These are phyloP conservation scores for Melanotaenia maccullochi DNA, from an alignment of 2,797 vertebrate species.

Conservation along the genomic window DNA sequence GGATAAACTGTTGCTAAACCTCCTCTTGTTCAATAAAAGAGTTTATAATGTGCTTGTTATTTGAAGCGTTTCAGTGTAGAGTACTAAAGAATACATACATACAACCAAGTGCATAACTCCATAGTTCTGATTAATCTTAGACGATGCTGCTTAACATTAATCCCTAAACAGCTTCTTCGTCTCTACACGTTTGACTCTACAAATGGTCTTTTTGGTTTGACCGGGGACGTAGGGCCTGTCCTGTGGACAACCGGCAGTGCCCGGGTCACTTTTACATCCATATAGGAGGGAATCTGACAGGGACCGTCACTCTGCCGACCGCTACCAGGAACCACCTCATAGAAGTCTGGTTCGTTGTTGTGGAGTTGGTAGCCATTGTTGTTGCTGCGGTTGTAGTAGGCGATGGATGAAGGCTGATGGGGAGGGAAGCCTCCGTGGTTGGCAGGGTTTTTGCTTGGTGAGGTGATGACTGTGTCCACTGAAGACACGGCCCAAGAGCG, in stretches of 20 bases:
- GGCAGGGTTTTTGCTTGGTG: constrained; percentile 84
- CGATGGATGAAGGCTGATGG: constrained; percentile 86
- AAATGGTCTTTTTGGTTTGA: constrained; percentile 99
- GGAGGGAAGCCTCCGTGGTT: constrained; percentile 73
- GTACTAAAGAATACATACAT: constrained; percentile 1
- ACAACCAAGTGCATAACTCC: constrained; percentile 9
- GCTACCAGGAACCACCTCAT: constrained; percentile 73
- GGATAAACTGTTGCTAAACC: not conserved
- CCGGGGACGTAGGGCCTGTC: constrained; percentile 91
- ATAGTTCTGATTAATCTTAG: not conserved
- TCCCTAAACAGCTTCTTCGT: not conserved
- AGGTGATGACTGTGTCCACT: constrained; percentile 91
- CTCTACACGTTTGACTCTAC: constrained; percentile 97
- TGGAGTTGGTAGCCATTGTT: constrained; percentile 93
- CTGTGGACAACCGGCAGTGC: constrained; percentile 91
- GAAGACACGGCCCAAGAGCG: constrained; percentile 97
- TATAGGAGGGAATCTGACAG: constrained; percentile 90
- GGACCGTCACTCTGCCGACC: constrained; percentile 83
- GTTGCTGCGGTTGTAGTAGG: constrained; percentile 99
- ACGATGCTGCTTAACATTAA: constrained; percentile 4
- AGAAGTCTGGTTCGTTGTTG: constrained; percentile 87
- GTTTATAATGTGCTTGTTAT: not conserved
- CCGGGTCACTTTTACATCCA: constrained; percentile 92
- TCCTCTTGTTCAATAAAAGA: constrained; percentile 4
- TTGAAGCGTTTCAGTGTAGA: not conserved